Conservation (phyloP, 1,140 invertebrate genomes). For the Lethrus apterus region DNA sequence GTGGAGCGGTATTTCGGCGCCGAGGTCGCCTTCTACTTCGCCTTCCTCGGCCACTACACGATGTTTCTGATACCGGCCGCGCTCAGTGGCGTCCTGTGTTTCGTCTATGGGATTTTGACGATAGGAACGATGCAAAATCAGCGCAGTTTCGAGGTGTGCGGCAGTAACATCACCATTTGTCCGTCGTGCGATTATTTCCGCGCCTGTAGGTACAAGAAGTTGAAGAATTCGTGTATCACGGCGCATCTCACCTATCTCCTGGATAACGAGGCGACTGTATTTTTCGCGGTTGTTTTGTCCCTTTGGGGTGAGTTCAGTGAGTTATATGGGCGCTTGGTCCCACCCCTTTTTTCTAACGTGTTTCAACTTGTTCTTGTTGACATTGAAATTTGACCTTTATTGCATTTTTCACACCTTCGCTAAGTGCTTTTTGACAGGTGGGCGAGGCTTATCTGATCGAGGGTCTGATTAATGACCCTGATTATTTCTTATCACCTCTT, state of each 20-base stretch:
- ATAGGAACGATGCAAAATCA: background rate
- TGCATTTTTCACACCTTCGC: too few relatives aligned
- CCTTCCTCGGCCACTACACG: conserved; percentile 49
- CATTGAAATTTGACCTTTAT: too few relatives aligned
- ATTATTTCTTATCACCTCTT: too few relatives aligned
- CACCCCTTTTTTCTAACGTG: too few relatives aligned
- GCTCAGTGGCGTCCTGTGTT: conserved; percentile 41
- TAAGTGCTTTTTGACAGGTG: too few relatives aligned
- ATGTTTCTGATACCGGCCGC: conserved; percentile 48
- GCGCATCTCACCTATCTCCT: conserved; percentile 82
- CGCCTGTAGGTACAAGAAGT: background rate
- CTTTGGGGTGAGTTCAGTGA: conserved; percentile 84
- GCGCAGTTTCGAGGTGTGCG: background rate
- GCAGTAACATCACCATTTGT: conserved; percentile 1
- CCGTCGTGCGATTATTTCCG: background rate
- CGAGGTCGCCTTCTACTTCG: conserved; percentile 40
- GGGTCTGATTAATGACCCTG: too few relatives aligned
- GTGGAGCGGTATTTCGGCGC: conserved; percentile 40
- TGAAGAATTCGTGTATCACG: conserved; percentile 42
- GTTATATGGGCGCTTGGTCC: too few relatives aligned
- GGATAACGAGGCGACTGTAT: conserved; percentile 86
- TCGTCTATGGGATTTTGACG: conserved; percentile 8
- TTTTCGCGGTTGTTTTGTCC: conserved; percentile 92
- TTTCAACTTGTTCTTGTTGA: too few relatives aligned
- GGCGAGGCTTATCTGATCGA: too few relatives aligned